These are phyloP conservation scores for Microctenopoma steveboyesi DNA, from an alignment of 2,797 vertebrate species.

Conservation along the genomic window DNA sequence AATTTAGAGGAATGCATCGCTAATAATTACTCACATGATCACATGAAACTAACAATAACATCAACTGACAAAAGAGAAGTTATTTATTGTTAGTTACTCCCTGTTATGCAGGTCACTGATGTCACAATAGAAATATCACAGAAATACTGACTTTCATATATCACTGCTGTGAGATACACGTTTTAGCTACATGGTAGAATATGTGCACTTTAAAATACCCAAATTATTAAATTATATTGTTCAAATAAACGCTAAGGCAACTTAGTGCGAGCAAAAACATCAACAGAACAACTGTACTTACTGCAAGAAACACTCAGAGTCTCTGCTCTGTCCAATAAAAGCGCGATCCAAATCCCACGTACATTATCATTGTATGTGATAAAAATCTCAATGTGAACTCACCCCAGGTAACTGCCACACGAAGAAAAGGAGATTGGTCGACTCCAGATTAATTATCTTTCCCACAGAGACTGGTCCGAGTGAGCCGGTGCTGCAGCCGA, in stretches of 20 bases:
- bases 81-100: background rate
- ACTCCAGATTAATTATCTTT: constrained; percentile 19
- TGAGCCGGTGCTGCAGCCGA: constrained; percentile 38
- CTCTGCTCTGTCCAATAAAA: background rate
- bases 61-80: background rate
- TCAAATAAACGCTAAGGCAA: background rate
- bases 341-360: background rate
- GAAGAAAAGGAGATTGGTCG: background rate
- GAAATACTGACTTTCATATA: background rate
- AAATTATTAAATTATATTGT: background rate
- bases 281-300: background rate
- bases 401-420: constrained; percentile 12
- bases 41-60: background rate
- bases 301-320: background rate
- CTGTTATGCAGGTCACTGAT: background rate
- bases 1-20: background rate
- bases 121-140: background rate
- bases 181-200: background rate
- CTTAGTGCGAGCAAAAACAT: background rate
- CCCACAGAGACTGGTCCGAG: constrained; percentile 39
- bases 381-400: constrained; percentile 19
- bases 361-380: too few relatives aligned
- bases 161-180: background rate
- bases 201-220: background rate
- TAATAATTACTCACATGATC: constrained; percentile 17